Evolutionary conservation across 35 echinoderm and acorn worm species (phyloP), one percentile per base, ranked within the genome.

Genomic region (Heliocidaris erythrogramma): DNA sequence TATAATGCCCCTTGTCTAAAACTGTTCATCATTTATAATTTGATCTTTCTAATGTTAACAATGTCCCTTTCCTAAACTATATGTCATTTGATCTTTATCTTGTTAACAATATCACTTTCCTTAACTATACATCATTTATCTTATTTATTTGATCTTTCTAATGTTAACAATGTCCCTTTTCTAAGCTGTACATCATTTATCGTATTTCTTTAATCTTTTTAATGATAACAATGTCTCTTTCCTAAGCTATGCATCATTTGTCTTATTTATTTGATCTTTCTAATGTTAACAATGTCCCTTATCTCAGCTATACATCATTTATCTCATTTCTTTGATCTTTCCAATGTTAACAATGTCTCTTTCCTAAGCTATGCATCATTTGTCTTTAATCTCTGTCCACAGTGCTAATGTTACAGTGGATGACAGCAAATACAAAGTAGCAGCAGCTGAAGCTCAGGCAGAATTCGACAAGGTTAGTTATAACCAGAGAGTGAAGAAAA

Each of bases 381-480:
- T 13, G 11, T 42, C 35, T 42, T 42, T 18, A 2, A 84, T 29
- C 14, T 84, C n/a, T 84, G 69, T 47, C 16, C 24, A 16, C 30
- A 89, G 87, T 89, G 18, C 21, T 5, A 89, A 89, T 48, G 87
- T 89, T 48, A 89, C 87, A 48, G 87, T 89, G 47, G 87, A 89
- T 4, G 4, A n/a, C 14, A 89, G 87, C 87, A 47, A 89, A 30
- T 89, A 89, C 87, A 89, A 89, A 30, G 17, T 89, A 2, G 17
- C 87, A n/a, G 30, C 87, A 18, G 47, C 31, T n/a, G 87, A 89
- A 6, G 87, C 87, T 5, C 87, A 89, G 24, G 31, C 87, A 47
- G 87, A 13, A 35, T 48, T 89, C 31, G 87, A 89, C 31, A 32
- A 89, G 17, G 87, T 89, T 14, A 89, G 87, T 89, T 27, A 4